Evolutionary conservation across 2,797 vertebrate genomes (phyloP), one percentile per base, ranked within the genome.

Genomic region (Saguinus oedipus): DNA sequence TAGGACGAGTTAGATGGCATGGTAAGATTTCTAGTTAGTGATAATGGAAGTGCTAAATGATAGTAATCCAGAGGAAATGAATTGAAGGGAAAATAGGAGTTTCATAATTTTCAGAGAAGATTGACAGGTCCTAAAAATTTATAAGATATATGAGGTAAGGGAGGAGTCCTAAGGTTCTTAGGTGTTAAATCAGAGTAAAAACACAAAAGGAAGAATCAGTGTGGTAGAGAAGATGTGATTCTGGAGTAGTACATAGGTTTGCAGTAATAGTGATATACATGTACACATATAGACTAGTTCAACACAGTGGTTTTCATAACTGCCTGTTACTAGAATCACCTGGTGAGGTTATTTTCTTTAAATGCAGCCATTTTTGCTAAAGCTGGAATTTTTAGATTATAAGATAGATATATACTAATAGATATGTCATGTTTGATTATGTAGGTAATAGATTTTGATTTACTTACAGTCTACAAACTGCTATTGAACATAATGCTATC

Each of bases 381-480:
- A 39, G 48, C 24, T 44, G 57, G 78, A 61, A 96, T n/a, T 61
- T 72, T 95, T 74, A 91, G n/a, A 74, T 78, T 46, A 61, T 42
- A 61, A 76, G 27, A 33, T 82, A 72, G 26, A 55, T 88, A 87
- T 26, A 48, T 26, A 48, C 36, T 5, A 59, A 59, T 59, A 59
- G 57, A 59, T 59, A 27, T 59, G 5, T 59, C 12, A 46, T 8
- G 13, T 64, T 59, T 59, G 48, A 22, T 55, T 55, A 88, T 85
- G 27, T 39, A 80, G 61, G 13, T 13, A 83, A 88, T 46, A 46
- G 33, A 85, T 84, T 93, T 82, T 83, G 42, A 88, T 92, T 90
- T 76, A 39, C 19, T 70, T 13, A 75, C 4, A 61, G 14, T 57
- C 26, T 70, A 15, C 39, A 80, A 95, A 94, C 39, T 33, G 24